Evolutionary conservation across 2,888 invertebrate species (phyloP).

Genomic region (Scaptodrosophila latifasciaeformis): DNA sequence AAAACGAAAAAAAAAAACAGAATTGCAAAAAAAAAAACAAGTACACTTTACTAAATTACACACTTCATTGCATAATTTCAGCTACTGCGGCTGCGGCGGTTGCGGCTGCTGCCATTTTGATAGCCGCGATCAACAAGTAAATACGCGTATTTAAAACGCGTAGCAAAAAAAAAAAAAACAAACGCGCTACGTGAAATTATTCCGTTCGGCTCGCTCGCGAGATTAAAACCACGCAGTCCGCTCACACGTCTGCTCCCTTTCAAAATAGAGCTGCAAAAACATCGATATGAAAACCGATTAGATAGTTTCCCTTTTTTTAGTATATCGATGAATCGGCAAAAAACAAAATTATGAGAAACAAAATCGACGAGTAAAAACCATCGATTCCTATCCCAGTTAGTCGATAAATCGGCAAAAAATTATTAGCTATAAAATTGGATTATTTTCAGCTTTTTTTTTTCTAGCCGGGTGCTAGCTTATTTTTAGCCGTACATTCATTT

Average conservation of each 20-base stretch:
- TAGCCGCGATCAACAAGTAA: conserved; percentile 43
- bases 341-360: conserved; percentile 46
- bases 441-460: no score
- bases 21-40: conserved; percentile 1
- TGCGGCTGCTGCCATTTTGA: conserved; percentile 48
- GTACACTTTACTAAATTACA: conserved; percentile 40
- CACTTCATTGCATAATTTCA: conserved; percentile 53
- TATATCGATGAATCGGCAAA: no score
- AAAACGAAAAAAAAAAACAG: conserved; percentile 22
- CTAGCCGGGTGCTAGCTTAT: no score
- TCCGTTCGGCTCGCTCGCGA: neutral
- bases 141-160: conserved; percentile 47
- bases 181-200: conserved; percentile 47
- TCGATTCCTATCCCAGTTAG: no score
- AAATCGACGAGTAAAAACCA: no score
- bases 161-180: conserved; percentile 44
- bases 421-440: no score
- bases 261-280: no score
- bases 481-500: no score
- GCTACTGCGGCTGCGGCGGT: conserved; percentile 35
- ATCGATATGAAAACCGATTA: no score
- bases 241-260: no score
- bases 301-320: no score
- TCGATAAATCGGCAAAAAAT: no score
- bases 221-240: conserved; percentile 32